phyloP scores from a whole-genome alignment of 2,888 invertebrate species.

The Rhopalosiphum nymphaeae region DNA sequence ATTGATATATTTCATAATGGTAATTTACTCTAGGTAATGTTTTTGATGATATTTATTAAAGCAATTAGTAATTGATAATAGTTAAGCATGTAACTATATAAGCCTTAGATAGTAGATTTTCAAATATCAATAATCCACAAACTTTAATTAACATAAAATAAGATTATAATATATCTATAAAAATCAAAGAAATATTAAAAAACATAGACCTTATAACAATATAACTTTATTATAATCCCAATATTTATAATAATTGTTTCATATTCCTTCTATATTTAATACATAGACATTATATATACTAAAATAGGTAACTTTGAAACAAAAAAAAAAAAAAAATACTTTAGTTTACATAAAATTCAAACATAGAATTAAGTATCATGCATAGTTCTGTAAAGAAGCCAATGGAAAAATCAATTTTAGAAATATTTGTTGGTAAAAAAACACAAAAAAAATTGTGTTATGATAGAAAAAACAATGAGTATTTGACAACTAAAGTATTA shows the following conservation, averaged over 20 bases:
- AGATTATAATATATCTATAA: not conserved
- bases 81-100: not conserved
- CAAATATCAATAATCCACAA: conserved; percentile 18
- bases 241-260: too few relatives aligned
- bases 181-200: not conserved
- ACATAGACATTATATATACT: not conserved
- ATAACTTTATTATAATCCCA: not conserved
- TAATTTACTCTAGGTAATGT: not conserved
- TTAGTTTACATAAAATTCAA: too few relatives aligned
- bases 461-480: not conserved
- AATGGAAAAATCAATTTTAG: not conserved
- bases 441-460: not conserved
- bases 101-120: not conserved
- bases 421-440: not conserved
- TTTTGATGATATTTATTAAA: conserved; percentile 5
- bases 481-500: not conserved
- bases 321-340: not conserved
- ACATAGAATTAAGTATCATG: not conserved
- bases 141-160: not conserved
- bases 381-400: not conserved
- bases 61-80: not conserved
- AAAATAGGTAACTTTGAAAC: not conserved
- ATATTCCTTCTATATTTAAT: too few relatives aligned
- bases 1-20: not conserved
- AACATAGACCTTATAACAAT: not conserved